phyloP scores from a whole-genome alignment of 2,888 invertebrate genomes.

The Seira ritae region DNA sequence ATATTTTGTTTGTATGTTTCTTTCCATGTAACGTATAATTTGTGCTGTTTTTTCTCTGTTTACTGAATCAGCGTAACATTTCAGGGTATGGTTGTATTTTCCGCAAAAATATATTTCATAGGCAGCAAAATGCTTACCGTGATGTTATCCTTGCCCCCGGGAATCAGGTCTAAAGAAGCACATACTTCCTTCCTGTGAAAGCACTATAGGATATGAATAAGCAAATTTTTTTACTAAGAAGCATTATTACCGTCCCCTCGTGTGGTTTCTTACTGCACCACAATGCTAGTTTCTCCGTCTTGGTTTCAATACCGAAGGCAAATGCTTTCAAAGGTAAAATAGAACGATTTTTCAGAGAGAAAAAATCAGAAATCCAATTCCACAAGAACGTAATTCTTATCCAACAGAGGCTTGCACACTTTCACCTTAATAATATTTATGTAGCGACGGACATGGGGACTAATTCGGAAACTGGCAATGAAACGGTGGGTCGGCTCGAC shows the following conservation, averaged over 20 bases:
- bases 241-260: too few relatives aligned
- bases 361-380: not conserved
- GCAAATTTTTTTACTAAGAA: too few relatives aligned
- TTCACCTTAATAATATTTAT: not conserved
- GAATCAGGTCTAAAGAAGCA: slow-evolving; percentile 19
- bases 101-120: too few relatives aligned
- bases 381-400: not conserved
- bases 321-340: not conserved
- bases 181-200: slow-evolving; percentile 5
- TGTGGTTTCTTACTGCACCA: not conserved
- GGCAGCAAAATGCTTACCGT: too few relatives aligned
- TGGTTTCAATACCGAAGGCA: not conserved
- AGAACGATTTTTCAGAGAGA: not conserved
- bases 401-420: not conserved
- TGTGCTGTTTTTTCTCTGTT: too few relatives aligned
- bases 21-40: too few relatives aligned
- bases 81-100: too few relatives aligned
- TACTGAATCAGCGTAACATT: too few relatives aligned
- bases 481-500: not conserved
- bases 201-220: too few relatives aligned
- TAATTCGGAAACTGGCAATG: not conserved
- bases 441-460: not conserved
- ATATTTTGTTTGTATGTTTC: too few relatives aligned
- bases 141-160: slow-evolving; percentile 3
- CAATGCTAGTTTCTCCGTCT: not conserved